phyloP scores from a whole-genome alignment of 2,888 invertebrate genomes.

The Neelides folsomi region DNA sequence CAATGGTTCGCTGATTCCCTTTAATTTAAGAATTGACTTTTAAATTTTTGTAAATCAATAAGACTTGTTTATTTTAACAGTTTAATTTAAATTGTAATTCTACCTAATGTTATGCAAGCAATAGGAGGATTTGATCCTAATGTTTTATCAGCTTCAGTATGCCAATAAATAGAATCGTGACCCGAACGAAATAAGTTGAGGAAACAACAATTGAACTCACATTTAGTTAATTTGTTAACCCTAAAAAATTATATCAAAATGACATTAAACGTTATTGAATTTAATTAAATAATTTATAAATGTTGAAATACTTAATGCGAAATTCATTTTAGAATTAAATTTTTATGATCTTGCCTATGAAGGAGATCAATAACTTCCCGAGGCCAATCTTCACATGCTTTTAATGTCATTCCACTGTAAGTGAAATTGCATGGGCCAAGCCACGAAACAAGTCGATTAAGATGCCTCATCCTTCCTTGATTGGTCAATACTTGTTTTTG shows the following conservation, averaged over 20 bases:
- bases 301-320: too few species aligned
- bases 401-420: slow-evolving; percentile 36
- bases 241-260: too few species aligned
- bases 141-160: slow-evolving; percentile 39
- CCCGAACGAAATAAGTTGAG: slow-evolving; percentile 41
- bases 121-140: slow-evolving; percentile 35
- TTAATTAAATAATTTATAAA: too few species aligned
- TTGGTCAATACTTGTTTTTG: slow-evolving; percentile 29
- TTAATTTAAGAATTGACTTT: too few species aligned
- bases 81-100: slow-evolving; percentile 1
- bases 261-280: too few species aligned
- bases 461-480: slow-evolving; percentile 26
- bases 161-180: slow-evolving; percentile 41
- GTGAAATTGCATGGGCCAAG: slow-evolving; percentile 40
- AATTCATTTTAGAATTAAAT: background rate
- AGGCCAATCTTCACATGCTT: slow-evolving; percentile 34
- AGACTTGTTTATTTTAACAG: too few species aligned
- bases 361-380: slow-evolving; percentile 34
- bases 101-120: slow-evolving; percentile 31
- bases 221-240: slow-evolving; percentile 35
- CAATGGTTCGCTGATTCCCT: slow-evolving; percentile 25
- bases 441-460: slow-evolving; percentile 41
- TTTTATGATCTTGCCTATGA: slow-evolving; percentile 25
- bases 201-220: slow-evolving; percentile 40
- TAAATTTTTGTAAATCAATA: too few species aligned